These are phyloP conservation scores for Ectropis crepuscularia DNA, from an alignment of 2,888 invertebrate species.

Conservation along the genomic window DNA sequence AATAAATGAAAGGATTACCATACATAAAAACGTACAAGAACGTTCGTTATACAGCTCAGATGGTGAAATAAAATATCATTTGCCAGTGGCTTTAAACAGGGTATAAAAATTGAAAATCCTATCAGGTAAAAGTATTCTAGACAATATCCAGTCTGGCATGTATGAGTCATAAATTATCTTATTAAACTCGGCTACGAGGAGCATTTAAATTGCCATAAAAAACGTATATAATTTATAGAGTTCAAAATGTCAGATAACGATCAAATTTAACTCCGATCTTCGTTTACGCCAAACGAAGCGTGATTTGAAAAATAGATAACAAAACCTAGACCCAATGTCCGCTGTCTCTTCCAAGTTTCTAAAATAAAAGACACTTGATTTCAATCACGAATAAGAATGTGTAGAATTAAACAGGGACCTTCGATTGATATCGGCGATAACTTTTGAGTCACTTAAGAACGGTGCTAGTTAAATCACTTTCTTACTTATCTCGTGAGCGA, in stretches of 20 bases:
- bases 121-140: neutral
- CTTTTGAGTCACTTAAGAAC: conserved; percentile 47
- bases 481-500: conserved; percentile 51
- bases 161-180: conserved; percentile 6
- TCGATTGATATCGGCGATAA: conserved; percentile 40
- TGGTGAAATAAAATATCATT: no score
- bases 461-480: conserved; percentile 52
- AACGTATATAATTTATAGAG: conserved; percentile 10
- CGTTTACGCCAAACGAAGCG: conserved; percentile 24
- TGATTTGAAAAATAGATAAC: conserved; percentile 28
- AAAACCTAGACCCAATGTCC: conserved; percentile 17
- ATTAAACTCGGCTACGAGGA: neutral
- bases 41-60: no score
- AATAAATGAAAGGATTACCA: no score
- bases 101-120: no score
- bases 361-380: conserved; percentile 24
- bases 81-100: no score
- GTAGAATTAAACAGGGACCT: conserved; percentile 23
- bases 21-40: no score
- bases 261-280: conserved; percentile 25
- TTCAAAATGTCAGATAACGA: conserved; percentile 20
- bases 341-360: conserved; percentile 17
- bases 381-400: conserved; percentile 20
- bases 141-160: conserved; percentile 6
- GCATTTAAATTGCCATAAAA: conserved; percentile 8